Evolutionary conservation across 2,888 invertebrate genomes (phyloP).

Genomic region (Brachynemurus nebulosus): DNA sequence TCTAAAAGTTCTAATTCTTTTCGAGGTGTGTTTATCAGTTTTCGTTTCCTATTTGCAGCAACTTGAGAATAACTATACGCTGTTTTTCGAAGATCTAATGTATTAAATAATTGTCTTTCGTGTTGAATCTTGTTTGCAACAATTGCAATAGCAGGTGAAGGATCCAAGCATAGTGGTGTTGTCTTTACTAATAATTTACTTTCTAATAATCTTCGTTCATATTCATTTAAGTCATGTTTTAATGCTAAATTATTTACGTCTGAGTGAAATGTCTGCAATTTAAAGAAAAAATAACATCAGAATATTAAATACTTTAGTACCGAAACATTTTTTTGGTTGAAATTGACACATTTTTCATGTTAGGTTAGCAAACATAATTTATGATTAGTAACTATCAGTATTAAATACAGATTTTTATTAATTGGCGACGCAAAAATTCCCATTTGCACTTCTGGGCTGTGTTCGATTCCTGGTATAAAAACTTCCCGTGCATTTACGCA

Average conservation of each 20-base stretch:
- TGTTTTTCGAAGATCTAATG: slow-evolving; percentile 56
- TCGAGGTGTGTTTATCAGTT: slow-evolving; percentile 69
- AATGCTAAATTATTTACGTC: slow-evolving; percentile 32
- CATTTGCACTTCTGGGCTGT: no score
- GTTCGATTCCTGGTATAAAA: no score
- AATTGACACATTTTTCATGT: slow-evolving; percentile 50
- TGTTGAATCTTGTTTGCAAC: slow-evolving; percentile 64
- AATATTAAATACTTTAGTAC: neutral
- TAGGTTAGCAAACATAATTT: slow-evolving; percentile 12
- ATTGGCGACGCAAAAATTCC: no score
- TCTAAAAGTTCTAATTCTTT: slow-evolving; percentile 66
- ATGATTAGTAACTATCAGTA: neutral
- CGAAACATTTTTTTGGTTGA: slow-evolving; percentile 19
- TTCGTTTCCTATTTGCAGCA: slow-evolving; percentile 74
- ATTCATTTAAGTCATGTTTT: slow-evolving; percentile 47
- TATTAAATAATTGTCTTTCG: slow-evolving; percentile 57
- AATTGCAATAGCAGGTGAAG: slow-evolving; percentile 66
- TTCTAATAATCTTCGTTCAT: slow-evolving; percentile 66
- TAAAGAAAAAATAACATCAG: neutral
- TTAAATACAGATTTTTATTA: neutral
- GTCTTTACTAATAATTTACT: slow-evolving; percentile 75
- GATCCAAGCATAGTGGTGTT: slow-evolving; percentile 77
- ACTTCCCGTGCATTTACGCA: no score
- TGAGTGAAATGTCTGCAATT: slow-evolving; percentile 25
- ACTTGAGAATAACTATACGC: slow-evolving; percentile 69